Conservation (phyloP, 2,797 vertebrate species). For the Botia almorhae region DNA sequence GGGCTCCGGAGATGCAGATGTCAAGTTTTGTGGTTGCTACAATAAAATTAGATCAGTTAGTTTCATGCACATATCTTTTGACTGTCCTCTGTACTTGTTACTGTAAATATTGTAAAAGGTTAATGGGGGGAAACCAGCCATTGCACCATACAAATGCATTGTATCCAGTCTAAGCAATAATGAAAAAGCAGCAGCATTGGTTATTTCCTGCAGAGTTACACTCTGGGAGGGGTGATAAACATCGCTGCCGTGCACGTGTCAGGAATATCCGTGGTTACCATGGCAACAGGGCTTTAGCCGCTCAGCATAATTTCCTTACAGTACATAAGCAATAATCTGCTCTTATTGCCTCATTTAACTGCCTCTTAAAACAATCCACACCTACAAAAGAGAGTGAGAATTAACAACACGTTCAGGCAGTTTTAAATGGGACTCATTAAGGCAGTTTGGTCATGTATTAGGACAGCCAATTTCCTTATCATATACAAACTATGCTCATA, state of each 20-base stretch:
- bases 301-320: conserved; percentile 7
- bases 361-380: background rate
- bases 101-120: too few species aligned
- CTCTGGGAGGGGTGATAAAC: background rate
- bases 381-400: background rate
- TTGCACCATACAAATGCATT: background rate
- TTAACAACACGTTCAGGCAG: background rate
- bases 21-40: background rate
- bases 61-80: too few species aligned
- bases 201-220: background rate
- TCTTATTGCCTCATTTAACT: conserved; percentile 15
- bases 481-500: too few species aligned
- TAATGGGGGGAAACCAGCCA: too few species aligned
- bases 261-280: conserved; percentile 68
- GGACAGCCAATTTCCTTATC: background rate
- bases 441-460: background rate
- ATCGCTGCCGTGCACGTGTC: conserved; percentile 2
- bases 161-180: background rate
- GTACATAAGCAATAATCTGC: conserved; percentile 36
- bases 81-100: too few species aligned
- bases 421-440: background rate
- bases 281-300: conserved; percentile 70
- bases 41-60: background rate
- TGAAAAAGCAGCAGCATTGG: background rate
- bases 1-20: background rate